Evolutionary conservation across 2,888 invertebrate genomes (phyloP).

Genomic region (Eupeodes latifasciatus): DNA sequence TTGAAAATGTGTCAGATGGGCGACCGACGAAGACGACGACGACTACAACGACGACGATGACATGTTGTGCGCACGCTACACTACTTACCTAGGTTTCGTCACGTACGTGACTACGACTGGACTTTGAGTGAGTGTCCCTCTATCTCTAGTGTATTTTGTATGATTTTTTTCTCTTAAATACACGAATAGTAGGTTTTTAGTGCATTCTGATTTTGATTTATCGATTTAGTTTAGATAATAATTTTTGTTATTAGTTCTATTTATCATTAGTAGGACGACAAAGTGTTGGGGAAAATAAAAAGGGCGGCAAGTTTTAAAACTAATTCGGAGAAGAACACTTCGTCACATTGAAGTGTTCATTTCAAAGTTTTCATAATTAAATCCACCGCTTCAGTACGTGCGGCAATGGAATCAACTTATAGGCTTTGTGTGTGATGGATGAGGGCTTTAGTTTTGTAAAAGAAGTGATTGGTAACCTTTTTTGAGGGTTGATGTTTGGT

Average conservation of each 20-base stretch:
- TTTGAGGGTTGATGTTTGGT: slow-evolving; percentile 5
- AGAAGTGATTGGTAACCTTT: slow-evolving; percentile 11
- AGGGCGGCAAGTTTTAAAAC: slow-evolving; percentile 13
- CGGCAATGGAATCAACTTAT: slow-evolving; percentile 16
- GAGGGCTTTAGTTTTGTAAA: background rate
- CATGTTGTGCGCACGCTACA: slow-evolving; percentile 43
- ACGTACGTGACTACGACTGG: background rate
- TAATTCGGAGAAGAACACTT: background rate
- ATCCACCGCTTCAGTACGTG: background rate
- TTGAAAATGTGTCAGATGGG: slow-evolving; percentile 26
- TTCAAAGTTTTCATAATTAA: background rate
- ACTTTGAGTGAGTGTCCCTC: slow-evolving; percentile 1
- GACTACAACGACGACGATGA: background rate
- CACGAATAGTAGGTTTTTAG: slow-evolving; percentile 2
- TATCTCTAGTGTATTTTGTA: slow-evolving; percentile 1
- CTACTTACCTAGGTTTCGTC: slow-evolving; percentile 38
- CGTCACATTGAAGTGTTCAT: background rate
- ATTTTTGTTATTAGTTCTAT: background rate
- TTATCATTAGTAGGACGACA: background rate
- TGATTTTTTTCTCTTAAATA: slow-evolving; percentile 10
- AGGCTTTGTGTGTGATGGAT: background rate
- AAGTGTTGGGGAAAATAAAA: background rate
- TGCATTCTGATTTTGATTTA: background rate
- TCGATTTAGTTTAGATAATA: slow-evolving; percentile 5
- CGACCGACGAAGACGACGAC: no score